Percentiles rank a stretch among this genome's conserved stretches.
phyloP scores from a whole-genome alignment of 2,113 vertebrate genomes.

The Myrmecophaga tridactyla region DNA sequence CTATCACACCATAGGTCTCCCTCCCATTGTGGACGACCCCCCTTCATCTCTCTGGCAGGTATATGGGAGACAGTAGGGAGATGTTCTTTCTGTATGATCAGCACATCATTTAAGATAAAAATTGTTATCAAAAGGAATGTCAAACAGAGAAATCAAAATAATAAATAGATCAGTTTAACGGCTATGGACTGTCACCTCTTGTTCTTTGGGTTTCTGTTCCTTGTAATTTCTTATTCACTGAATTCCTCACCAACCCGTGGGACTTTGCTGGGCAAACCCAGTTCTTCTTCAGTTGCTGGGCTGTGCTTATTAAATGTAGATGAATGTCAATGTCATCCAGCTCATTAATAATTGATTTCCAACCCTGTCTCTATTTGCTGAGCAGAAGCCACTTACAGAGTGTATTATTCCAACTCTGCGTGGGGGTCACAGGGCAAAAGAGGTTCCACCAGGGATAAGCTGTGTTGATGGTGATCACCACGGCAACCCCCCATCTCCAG shows the following conservation, averaged over 20 bases:
- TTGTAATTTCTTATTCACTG: slow-evolving; percentile 24
- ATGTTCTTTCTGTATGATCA: not conserved
- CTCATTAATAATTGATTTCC: slow-evolving; percentile 81
- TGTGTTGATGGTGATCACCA: slow-evolving; percentile 73
- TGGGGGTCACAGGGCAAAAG: slow-evolving; percentile 77
- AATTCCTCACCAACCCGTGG: slow-evolving; percentile 55
- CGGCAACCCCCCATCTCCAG: slow-evolving; percentile 68
- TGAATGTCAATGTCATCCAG: slow-evolving; percentile 78
- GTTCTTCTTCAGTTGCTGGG: slow-evolving; percentile 54
- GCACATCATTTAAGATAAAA: slow-evolving; percentile 43
- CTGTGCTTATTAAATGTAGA: slow-evolving; percentile 73
- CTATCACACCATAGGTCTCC: too few species aligned
- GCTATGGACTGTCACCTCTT: not conserved
- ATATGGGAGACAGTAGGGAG: not conserved
- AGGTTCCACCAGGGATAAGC: slow-evolving; percentile 75
- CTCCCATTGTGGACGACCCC: not conserved
- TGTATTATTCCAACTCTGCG: slow-evolving; percentile 77
- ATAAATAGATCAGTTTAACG: not conserved
- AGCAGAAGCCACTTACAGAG: slow-evolving; percentile 76
- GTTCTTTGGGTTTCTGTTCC: slow-evolving; percentile 24
- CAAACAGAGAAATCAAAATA: slow-evolving; percentile 52
- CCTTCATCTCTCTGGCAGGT: not conserved
- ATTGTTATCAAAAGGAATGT: slow-evolving; percentile 6
- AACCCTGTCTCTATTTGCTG: slow-evolving; percentile 79
- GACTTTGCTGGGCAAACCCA: slow-evolving; percentile 51